Conservation (phyloP, 2,113 vertebrate genomes). For the Erpornis zantholeuca region DNA sequence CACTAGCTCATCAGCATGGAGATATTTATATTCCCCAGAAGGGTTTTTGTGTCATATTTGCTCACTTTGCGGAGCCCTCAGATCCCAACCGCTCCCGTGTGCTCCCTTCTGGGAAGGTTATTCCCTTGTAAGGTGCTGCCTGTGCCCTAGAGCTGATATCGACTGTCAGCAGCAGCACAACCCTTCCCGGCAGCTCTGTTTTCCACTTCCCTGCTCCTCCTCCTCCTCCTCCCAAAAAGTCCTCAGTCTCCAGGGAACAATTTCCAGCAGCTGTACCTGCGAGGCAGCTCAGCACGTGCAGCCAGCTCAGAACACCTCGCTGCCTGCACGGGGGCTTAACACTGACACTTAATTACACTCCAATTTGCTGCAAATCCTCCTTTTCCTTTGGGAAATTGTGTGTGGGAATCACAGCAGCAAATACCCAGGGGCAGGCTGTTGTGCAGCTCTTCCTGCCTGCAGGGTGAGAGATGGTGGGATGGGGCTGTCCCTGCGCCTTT, state of each 20-base stretch:
- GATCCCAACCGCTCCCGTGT: not conserved
- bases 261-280: not conserved
- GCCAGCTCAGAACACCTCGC: not conserved
- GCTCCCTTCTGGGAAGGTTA: not conserved
- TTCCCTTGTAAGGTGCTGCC: not conserved
- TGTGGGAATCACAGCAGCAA: not conserved
- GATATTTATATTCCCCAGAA: conserved; percentile 32
- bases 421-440: not conserved
- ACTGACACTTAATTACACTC: not conserved
- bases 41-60: not conserved
- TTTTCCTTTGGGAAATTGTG: not conserved
- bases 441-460: not conserved
- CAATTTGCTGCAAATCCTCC: not conserved
- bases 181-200: not conserved
- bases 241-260: not conserved
- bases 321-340: not conserved
- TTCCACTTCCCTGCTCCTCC: not conserved
- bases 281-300: not conserved
- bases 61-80: not conserved
- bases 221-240: not conserved
- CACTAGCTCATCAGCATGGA: not conserved
- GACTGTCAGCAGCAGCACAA: not conserved
- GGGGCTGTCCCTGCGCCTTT: not conserved
- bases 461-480: not conserved
- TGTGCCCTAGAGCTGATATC: not conserved